phyloP scores from a whole-genome alignment of 2,113 vertebrate genomes.

The Beaufortia kweichowensis region DNA sequence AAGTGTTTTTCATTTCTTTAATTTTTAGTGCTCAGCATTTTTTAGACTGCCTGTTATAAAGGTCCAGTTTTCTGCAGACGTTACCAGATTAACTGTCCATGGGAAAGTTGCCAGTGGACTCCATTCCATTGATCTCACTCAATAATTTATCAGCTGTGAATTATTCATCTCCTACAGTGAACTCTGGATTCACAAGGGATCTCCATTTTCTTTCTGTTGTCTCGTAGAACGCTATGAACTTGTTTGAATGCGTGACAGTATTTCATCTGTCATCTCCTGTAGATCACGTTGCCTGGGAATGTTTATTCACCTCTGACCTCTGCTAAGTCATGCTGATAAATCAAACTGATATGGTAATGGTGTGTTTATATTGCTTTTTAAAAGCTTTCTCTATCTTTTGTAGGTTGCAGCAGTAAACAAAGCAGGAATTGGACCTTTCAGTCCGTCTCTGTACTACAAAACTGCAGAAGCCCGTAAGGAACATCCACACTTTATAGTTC shows the following conservation, averaged over 20 bases:
- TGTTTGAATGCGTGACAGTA: conserved; percentile 2
- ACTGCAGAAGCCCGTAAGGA: conserved; percentile 92
- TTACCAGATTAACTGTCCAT: conserved; percentile 32
- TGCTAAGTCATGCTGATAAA: conserved; percentile 32
- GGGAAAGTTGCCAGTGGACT: conserved; percentile 57
- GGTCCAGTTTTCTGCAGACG: conserved; percentile 12
- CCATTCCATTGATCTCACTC: conserved; percentile 65
- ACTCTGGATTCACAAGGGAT: conserved; percentile 65
- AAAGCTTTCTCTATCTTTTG: background rate
- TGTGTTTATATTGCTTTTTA: conserved; percentile 10
- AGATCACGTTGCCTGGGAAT: conserved; percentile 32
- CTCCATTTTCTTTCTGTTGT: conserved; percentile 70
- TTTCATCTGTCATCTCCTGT: conserved; percentile 29
- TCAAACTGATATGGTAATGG: background rate
- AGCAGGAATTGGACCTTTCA: conserved; percentile 84
- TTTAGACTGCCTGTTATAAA: background rate
- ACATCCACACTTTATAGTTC: background rate
- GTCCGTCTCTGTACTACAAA: conserved; percentile 88
- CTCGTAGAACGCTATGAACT: conserved; percentile 67
- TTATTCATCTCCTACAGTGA: conserved; percentile 75
- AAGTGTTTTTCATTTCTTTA: background rate
- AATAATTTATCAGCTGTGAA: conserved; percentile 73
- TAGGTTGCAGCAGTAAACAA: conserved; percentile 90
- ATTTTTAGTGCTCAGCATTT: background rate
- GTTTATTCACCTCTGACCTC: conserved; percentile 4